phyloP scores from a whole-genome alignment of 2,113 vertebrate genomes.

The Labrus mixtus region DNA sequence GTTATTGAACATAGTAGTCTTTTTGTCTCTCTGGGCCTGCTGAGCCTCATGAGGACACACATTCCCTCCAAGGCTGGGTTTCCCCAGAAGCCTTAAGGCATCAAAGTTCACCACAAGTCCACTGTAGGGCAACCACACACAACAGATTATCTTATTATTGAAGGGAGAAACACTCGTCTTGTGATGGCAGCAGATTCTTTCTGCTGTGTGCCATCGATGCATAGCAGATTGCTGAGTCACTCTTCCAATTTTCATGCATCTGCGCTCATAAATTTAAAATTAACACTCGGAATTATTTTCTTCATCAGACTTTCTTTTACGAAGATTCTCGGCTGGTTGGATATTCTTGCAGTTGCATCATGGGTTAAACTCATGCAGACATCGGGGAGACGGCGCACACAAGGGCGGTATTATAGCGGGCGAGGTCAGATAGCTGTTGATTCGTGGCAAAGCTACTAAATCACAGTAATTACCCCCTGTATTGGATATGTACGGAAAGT shows the following conservation, averaged over 20 bases:
- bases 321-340: conserved; percentile 45
- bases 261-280: conserved; percentile 40
- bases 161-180: conserved; percentile 52
- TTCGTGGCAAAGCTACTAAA: conserved; percentile 67
- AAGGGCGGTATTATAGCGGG: conserved; percentile 75
- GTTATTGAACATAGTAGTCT: conserved; percentile 22
- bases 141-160: conserved; percentile 68
- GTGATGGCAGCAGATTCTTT: conserved; percentile 68
- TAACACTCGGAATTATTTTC: conserved; percentile 49
- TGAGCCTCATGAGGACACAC: conserved; percentile 44
- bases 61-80: conserved; percentile 57
- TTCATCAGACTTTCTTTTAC: conserved; percentile 37
- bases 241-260: conserved; percentile 47
- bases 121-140: conserved; percentile 47
- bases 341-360: conserved; percentile 74
- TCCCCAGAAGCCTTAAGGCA: conserved; percentile 67
- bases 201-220: conserved; percentile 67
- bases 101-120: conserved; percentile 66
- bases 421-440: conserved; percentile 71
- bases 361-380: conserved; percentile 63
- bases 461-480: conserved; percentile 60
- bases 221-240: conserved; percentile 77
- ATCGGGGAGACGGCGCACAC: conserved; percentile 60
- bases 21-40: conserved; percentile 20
- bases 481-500: conserved; percentile 63